These are phyloP conservation scores for Diadophis punctatus DNA, from an alignment of 2,113 vertebrate genomes.

Conservation along the genomic window DNA sequence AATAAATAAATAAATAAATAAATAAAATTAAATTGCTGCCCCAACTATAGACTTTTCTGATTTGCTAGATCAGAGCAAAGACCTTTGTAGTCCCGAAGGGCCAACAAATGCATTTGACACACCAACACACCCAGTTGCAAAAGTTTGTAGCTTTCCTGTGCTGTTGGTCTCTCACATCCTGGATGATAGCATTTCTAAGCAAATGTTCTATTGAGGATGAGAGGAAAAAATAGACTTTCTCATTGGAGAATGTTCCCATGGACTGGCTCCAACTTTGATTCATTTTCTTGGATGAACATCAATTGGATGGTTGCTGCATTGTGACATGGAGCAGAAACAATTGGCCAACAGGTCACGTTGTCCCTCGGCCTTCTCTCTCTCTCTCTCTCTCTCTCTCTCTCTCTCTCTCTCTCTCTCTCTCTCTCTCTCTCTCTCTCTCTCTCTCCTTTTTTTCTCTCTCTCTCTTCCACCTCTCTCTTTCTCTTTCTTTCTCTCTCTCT, in stretches of 20 bases:
- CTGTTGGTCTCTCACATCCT: background rate
- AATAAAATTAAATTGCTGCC: too few species aligned
- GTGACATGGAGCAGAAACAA: background rate
- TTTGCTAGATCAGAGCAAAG: background rate
- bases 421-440: too few species aligned
- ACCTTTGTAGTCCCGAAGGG: background rate
- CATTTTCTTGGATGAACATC: background rate
- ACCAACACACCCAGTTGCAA: background rate
- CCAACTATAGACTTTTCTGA: background rate
- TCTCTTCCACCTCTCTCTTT: too few species aligned
- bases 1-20: too few species aligned
- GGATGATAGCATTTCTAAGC: too few species aligned
- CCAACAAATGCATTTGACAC: background rate
- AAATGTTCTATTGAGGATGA: too few species aligned
- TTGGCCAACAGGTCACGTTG: background rate
- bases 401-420: too few species aligned
- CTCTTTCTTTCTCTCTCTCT: too few species aligned
- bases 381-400: background rate
- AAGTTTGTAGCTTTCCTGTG: background rate
- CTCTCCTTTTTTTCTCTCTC: too few species aligned
- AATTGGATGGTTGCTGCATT: background rate
- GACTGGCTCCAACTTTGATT: too few species aligned
- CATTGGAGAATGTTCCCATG: too few species aligned
- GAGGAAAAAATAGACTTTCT: too few species aligned
- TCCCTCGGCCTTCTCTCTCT: background rate